Evolutionary conservation across 2,113 vertebrate species (phyloP).

Genomic region (Aptenodytes forsteri): DNA sequence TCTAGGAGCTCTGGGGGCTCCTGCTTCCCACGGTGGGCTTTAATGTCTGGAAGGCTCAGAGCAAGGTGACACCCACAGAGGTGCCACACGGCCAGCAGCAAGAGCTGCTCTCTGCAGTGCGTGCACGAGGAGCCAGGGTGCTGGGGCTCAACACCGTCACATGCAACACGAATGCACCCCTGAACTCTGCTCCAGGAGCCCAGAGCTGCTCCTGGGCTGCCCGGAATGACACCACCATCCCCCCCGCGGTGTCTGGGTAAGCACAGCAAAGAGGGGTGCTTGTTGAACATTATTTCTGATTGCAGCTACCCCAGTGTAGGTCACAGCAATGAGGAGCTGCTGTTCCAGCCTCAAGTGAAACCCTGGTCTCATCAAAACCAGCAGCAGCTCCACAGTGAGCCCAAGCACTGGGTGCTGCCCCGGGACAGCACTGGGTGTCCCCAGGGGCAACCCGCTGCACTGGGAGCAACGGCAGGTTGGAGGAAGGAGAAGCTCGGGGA

Average conservation of each 20-base stretch:
- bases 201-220: not conserved
- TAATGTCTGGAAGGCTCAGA: not conserved
- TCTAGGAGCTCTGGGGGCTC: not conserved
- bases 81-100: not conserved
- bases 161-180: not conserved
- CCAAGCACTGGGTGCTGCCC: not conserved
- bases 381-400: not conserved
- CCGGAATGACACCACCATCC: not conserved
- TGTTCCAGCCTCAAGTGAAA: not conserved
- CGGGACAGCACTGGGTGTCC: not conserved
- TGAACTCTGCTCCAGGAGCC: not conserved
- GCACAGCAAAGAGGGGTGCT: not conserved
- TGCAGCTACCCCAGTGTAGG: not conserved
- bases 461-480: not conserved
- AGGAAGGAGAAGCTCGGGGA: not conserved
- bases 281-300: not conserved
- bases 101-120: not conserved
- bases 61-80: not conserved
- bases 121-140: rapidly evolving
- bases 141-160: not conserved
- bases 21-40: not conserved
- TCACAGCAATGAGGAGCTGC: not conserved
- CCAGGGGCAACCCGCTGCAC: not conserved
- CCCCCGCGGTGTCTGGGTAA: rapidly evolving
- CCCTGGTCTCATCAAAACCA: not conserved